Evolutionary conservation across 1,140 invertebrate genomes (phyloP), one percentile per base, ranked within the genome.

Genomic region (Habropoda laboriosa): DNA sequence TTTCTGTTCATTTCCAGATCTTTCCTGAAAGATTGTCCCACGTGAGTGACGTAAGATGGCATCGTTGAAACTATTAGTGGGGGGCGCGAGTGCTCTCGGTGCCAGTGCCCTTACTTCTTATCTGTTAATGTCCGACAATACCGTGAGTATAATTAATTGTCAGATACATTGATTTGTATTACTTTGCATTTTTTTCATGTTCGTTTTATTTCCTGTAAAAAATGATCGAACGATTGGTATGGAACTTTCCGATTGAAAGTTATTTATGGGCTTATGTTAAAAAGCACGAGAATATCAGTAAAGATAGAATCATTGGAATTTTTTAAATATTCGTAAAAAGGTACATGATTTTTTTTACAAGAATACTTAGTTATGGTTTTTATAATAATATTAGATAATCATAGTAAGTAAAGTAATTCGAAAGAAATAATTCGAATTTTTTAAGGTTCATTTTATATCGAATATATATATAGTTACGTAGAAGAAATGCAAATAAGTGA

Each of bases 71-170:
- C 71, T 91, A 42, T 77, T 93, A 16, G 87, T 89, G 35, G 91
- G 92, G 13, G 90, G 92, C 24, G 90, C 91, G 10, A 92, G 92
- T 83, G 92, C 91, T 16, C 80, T 90, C 0, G 89, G 90, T 42
- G 90, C 92, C 10, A 90, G 91, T 45, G 88, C 87, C 24, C 79
- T 92, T n/a, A 91, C 92, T 7, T 89, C 89, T 0, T 90, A 93
- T 73, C 90, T 90, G 51, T 82, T 93, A n/a, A 75, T 88, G 55
- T 87, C 88, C 38, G 92, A 92, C 70, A 89, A 78, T 35, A 87
- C 89, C 32, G 92, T 93, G 86, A 89, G 90, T 85, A 63, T 8
- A n/a, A 5, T 55, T 2, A 18, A 13, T 10, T 5, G 6, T 16
- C 2, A 45, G 18, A 21, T 35, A 10, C 3, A 5, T 42, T n/a